phyloP scores from a whole-genome alignment of 2,113 vertebrate genomes.

The Atrichornis clamosus region DNA sequence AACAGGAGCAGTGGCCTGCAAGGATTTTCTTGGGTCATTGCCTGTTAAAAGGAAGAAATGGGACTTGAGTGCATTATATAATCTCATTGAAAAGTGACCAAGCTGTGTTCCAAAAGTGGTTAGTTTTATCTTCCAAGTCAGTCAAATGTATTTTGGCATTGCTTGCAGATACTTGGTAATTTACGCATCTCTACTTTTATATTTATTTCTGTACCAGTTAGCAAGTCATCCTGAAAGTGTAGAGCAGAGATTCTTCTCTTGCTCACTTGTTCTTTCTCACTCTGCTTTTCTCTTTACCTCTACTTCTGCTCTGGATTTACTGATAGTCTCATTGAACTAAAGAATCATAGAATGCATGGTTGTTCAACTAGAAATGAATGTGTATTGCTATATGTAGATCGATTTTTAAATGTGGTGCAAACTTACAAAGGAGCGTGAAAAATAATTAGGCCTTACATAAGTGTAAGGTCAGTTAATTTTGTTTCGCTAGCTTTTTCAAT shows the following conservation, averaged over 20 bases:
- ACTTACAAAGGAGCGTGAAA: background rate
- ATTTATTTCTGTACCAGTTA: background rate
- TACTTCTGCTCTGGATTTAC: background rate
- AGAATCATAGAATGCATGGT: background rate
- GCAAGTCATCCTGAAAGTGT: background rate
- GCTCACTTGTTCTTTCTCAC: background rate
- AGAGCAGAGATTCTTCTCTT: background rate
- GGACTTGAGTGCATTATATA: background rate
- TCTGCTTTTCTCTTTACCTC: background rate
- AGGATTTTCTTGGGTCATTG: background rate
- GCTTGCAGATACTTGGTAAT: background rate
- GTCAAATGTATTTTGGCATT: background rate
- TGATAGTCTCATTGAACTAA: background rate
- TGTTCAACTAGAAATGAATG: background rate
- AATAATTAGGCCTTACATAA: background rate
- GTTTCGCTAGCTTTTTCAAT: background rate
- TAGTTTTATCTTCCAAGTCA: background rate
- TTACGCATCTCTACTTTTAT: background rate
- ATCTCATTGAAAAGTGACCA: constrained; percentile 11
- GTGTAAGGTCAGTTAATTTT: background rate
- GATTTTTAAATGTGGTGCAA: background rate
- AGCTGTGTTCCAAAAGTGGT: background rate
- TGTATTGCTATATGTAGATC: background rate
- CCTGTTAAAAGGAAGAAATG: background rate
- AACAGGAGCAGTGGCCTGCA: background rate